Base-by-base conservation (phyloP, 2,797 vertebrate genomes). In the Tympanoctomys barrerae region DNA sequence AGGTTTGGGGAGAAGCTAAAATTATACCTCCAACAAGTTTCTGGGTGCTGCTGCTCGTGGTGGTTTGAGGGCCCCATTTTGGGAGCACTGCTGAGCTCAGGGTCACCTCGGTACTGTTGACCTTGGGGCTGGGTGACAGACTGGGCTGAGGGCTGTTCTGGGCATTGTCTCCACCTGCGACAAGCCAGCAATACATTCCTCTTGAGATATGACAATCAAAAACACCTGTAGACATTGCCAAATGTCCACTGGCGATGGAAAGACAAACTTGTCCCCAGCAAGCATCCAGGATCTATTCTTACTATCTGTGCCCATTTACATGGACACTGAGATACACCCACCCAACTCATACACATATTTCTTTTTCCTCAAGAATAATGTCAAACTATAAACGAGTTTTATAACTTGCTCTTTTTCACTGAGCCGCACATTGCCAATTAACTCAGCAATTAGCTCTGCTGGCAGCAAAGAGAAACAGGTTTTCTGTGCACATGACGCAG, bases 381-480 rank as follows among this genome's bases (percentile, higher is more conserved):
- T 78, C 62, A 57, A 42, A 26, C 42, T 18, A 61, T 49, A 95
- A 71, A 84, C 62, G 66, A 5, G 80, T 54, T 96, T 89, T 87
- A 26, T 49, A 87, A 88, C 90, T 87, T 33, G 66, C 54, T 94
- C 71, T 87, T 95, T 91, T 87, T 22, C 87, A 78, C 66, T 84
- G 84, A 54, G 62, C 82, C 52, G 54, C 85, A 88, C 83, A 54
- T 28, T 33, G 87, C 59, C 71, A 77, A 81, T 95, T 90, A 96
- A 57, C 84, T 89, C 87, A 84, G 93, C 91, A 80, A 59, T 89
- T 75, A 93, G 78, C 93, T 89, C 70, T 33, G 31, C 54, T 59
- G 95, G 96, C 96, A 91, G 71, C 59, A 4, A 10, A 26, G 36
- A 64, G 78, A 84, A 89, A 54, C 81, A 75, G 87, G 81, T 66